Conservation (phyloP, 2,888 invertebrate genomes). For the Drosophila paramelanica region DNA sequence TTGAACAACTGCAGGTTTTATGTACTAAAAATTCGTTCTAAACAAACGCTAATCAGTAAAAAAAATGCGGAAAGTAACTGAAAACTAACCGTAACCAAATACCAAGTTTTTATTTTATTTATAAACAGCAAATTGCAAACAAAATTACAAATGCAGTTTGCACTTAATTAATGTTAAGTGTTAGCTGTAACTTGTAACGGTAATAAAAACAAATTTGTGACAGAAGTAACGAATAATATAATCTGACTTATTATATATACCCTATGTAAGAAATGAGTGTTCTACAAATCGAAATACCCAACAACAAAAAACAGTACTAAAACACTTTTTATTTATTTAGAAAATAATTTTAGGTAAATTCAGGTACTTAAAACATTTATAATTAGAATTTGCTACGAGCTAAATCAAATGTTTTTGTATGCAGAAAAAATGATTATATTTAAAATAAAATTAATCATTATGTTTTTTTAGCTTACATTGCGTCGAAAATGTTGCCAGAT, state of each 20-base stretch:
- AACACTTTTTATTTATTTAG: not conserved
- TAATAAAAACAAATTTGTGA: no score
- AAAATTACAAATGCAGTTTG: no score
- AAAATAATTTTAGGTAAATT: not conserved
- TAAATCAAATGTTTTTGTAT: no score
- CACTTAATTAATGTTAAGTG: no score
- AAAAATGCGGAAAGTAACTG: not conserved
- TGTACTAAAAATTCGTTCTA: conserved; percentile 2
- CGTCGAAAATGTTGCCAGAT: conserved; percentile 69
- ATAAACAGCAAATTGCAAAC: no score
- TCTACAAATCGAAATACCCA: no score
- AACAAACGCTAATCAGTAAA: not conserved
- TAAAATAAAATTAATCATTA: not conserved
- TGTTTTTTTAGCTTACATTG: conserved; percentile 53
- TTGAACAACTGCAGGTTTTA: conserved; percentile 11
- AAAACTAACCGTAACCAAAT: not conserved
- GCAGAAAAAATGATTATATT: no score
- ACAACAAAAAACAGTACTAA: not conserved
- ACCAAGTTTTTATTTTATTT: no score
- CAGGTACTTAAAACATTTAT: not conserved
- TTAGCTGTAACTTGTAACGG: no score
- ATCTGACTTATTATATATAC: no score
- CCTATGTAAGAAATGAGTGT: no score
- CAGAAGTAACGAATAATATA: no score
- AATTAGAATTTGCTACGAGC: not conserved